Evolutionary conservation across 1,140 invertebrate species (phyloP).

Genomic region (Drosophila leontia): DNA sequence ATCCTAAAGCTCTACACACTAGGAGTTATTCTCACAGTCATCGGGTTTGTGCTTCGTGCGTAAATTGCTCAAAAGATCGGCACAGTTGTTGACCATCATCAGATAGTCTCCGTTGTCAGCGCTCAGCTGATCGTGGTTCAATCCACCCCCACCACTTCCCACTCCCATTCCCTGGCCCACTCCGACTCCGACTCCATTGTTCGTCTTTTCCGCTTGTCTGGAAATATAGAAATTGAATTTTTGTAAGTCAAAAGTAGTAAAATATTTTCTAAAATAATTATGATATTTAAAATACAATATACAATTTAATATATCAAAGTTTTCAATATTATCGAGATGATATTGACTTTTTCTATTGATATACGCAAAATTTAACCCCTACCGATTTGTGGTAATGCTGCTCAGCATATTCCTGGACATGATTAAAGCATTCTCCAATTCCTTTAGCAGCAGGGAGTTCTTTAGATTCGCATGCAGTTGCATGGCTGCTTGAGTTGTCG

Average conservation of each 20-base stretch:
- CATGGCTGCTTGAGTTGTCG: slow-evolving; percentile 81
- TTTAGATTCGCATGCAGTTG: slow-evolving; percentile 83
- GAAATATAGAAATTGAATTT: slow-evolving; percentile 4
- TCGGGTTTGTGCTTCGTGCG: slow-evolving; percentile 85
- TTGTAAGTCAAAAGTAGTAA: not conserved
- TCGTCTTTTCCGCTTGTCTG: slow-evolving; percentile 69
- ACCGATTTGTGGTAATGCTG: slow-evolving; percentile 82
- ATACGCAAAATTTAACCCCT: not conserved
- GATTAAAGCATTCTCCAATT: slow-evolving; percentile 86
- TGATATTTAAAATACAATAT: too few relatives aligned
- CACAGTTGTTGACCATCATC: slow-evolving; percentile 85
- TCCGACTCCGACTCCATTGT: slow-evolving; percentile 62
- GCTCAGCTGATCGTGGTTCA: slow-evolving; percentile 54
- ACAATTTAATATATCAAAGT: too few relatives aligned
- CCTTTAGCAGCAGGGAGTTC: slow-evolving; percentile 85
- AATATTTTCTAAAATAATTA: too few relatives aligned
- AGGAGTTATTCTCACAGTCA: slow-evolving; percentile 85
- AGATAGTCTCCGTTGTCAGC: slow-evolving; percentile 84
- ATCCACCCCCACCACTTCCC: slow-evolving; percentile 37
- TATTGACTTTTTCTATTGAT: too few relatives aligned
- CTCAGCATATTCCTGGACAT: slow-evolving; percentile 85
- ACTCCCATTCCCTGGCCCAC: slow-evolving; percentile 25
- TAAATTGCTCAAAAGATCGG: slow-evolving; percentile 85
- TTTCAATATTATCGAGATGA: too few relatives aligned
- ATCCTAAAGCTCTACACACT: slow-evolving; percentile 77